A percentile compares a stretch with the other conserved stretches of the same genome.
Conservation (phyloP, 2,888 invertebrate genomes). For the Bugulina stolonifera region DNA sequence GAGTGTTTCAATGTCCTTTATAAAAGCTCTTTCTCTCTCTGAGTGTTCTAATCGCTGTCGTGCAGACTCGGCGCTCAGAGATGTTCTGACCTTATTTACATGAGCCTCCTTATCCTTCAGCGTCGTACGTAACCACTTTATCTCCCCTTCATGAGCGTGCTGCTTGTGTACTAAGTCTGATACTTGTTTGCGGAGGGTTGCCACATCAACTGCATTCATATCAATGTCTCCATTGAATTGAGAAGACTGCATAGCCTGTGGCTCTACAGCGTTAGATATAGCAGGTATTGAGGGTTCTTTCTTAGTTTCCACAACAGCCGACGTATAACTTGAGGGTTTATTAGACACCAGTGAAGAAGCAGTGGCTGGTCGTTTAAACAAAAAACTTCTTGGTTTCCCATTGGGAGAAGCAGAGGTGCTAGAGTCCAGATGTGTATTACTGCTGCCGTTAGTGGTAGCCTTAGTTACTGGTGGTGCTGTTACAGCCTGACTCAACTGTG, state of each 20-base stretch:
- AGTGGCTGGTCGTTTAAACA: neutral
- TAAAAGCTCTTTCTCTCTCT: constrained; percentile 4
- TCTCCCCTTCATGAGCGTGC: constrained; percentile 22
- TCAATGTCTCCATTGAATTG: too few species aligned
- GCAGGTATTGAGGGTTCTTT: neutral
- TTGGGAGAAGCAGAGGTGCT: neutral
- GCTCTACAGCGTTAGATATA: neutral
- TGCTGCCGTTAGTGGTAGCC: neutral
- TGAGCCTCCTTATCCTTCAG: constrained; percentile 10
- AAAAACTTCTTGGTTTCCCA: neutral
- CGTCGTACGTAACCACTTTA: constrained; percentile 18
- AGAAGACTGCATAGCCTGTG: neutral
- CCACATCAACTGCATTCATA: neutral
- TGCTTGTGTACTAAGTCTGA: constrained; percentile 16
- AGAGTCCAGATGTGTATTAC: too few species aligned
- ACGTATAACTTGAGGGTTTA: constrained; percentile 6
- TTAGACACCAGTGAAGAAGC: neutral
- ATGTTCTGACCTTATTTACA: neutral
- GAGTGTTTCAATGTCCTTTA: constrained; percentile 9
- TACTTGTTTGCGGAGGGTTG: neutral
- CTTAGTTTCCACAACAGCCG: neutral
- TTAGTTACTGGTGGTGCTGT: neutral
- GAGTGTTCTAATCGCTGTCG: neutral
- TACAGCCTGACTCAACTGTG: constrained; percentile 6
- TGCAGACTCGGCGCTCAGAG: neutral